These are phyloP conservation scores for Rhingia campestris DNA, from an alignment of 2,888 invertebrate genomes.

Conservation along the genomic window DNA sequence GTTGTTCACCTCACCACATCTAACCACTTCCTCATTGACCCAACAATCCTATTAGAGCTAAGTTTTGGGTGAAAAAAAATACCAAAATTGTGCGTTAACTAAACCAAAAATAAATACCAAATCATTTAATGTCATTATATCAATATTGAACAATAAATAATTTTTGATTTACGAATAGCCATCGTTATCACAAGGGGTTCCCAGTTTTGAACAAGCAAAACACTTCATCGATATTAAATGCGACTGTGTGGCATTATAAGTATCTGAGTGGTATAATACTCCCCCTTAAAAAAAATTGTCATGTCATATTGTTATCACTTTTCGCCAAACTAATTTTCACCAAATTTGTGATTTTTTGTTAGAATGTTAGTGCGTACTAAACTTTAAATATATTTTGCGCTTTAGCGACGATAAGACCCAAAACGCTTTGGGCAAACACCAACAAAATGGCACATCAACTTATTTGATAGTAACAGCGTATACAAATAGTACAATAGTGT, in stretches of 20 bases:
- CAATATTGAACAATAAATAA: slow-evolving; percentile 19
- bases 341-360: slow-evolving; percentile 21
- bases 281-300: slow-evolving; percentile 29
- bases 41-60: neutral
- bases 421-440: slow-evolving; percentile 5
- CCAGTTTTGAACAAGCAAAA: slow-evolving; percentile 15
- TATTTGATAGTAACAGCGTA: neutral
- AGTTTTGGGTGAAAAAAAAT: neutral
- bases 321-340: slow-evolving; percentile 8
- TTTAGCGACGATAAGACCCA: slow-evolving; percentile 25
- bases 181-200: slow-evolving; percentile 21
- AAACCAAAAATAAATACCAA: slow-evolving; percentile 1
- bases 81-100: slow-evolving; percentile 1
- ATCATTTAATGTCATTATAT: slow-evolving; percentile 13
- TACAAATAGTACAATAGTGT: slow-evolving; percentile 4
- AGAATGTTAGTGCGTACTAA: neutral
- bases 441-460: slow-evolving; percentile 18
- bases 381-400: neutral
- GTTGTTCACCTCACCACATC: slow-evolving; percentile 26
- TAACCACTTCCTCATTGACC: slow-evolving; percentile 32
- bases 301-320: slow-evolving; percentile 14
- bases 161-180: slow-evolving; percentile 25
- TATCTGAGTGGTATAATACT: slow-evolving; percentile 13
- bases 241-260: slow-evolving; percentile 6
- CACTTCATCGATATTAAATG: slow-evolving; percentile 6